Percentiles rank a stretch among this genome's conserved stretches.
Conservation (phyloP, 2,113 vertebrate species). For the Silurus meridionalis region DNA sequence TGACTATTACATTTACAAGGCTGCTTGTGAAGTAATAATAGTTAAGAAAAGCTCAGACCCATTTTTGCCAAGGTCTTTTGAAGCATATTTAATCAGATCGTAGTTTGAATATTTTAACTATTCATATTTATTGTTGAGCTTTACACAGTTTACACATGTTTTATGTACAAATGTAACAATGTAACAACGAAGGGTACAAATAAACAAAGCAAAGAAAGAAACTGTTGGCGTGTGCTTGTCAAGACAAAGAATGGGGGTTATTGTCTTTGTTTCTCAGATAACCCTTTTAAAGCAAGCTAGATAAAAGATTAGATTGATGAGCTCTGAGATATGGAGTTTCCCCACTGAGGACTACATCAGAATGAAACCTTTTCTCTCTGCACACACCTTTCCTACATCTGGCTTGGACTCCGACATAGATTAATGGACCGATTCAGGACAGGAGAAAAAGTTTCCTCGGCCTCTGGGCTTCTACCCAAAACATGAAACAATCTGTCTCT, state of each 20-base stretch:
- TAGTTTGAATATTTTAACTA: background rate
- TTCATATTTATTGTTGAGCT: background rate
- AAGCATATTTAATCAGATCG: background rate
- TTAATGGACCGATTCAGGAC: conserved; percentile 70
- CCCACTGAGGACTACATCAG: conserved; percentile 53
- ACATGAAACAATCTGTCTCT: conserved; percentile 70
- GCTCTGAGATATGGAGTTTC: conserved; percentile 56
- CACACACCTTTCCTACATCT: conserved; percentile 62
- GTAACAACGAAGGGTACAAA: conserved; percentile 9
- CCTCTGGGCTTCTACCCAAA: conserved; percentile 56
- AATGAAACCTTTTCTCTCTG: conserved; percentile 63
- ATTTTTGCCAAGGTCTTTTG: background rate
- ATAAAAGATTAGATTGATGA: conserved; percentile 61
- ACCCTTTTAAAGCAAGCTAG: conserved; percentile 46
- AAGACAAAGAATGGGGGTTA: conserved; percentile 8
- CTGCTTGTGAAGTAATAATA: background rate
- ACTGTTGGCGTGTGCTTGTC: conserved; percentile 11
- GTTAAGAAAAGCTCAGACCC: background rate
- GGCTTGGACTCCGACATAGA: conserved; percentile 69
- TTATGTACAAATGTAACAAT: background rate
- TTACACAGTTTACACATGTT: background rate
- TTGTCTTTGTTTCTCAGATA: conserved; percentile 40
- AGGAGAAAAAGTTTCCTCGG: conserved; percentile 69
- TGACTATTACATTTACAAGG: conserved; percentile 20
- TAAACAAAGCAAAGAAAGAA: background rate